Base-by-base conservation (phyloP, 2,888 invertebrate genomes). In the Aspidiotus destructor region DNA sequence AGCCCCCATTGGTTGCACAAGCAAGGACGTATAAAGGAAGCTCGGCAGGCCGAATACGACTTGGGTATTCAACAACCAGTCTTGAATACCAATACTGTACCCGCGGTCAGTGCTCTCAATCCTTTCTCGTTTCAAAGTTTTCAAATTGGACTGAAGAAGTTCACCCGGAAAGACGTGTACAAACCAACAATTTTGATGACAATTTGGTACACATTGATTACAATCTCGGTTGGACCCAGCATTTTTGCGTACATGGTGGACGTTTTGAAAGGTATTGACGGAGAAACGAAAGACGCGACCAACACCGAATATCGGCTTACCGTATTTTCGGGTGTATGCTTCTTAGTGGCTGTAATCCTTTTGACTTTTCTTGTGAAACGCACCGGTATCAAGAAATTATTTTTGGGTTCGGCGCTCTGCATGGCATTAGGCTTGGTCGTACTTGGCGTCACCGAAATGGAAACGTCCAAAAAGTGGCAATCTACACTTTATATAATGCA, bases 201-300 rank as follows among this genome's bases (percentile, higher is more conserved):
- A 0, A 70, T 74, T 0, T 82, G 77, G 72, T 82, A 82, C 73
- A 79, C 82, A 71, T 82, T 83, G 72, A 82, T 83, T 73, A 83
- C 83, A 73, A 80, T 82, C 71, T 78, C 81, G 1, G 83, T 83
- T 0, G 77, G 80, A 3, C 82, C 81, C 71, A 80, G 81, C 0
- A 80, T 81, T 0, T 79, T 83, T 10, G 82, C 82, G 71, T 84
- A 83, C 72, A 82, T 83, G 10, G 80, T 83, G 0, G 78, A 81
- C 71, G 79, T 84, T 42, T 17, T 68, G 7, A 61, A 17, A 10
- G 60, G 28, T 17, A 53, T 11, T n/a, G 10, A 41, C n/a, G 13
- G 13, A 1, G 8, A 10, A 1, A 11, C 58, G 16, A n/a, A n/a
- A 16, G 2, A 3, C 15, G 10, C 10, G 15, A 16, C 55, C n/a